phyloP scores from a whole-genome alignment of 2,797 vertebrate genomes.

The Hyperoplus lanceolatus region DNA sequence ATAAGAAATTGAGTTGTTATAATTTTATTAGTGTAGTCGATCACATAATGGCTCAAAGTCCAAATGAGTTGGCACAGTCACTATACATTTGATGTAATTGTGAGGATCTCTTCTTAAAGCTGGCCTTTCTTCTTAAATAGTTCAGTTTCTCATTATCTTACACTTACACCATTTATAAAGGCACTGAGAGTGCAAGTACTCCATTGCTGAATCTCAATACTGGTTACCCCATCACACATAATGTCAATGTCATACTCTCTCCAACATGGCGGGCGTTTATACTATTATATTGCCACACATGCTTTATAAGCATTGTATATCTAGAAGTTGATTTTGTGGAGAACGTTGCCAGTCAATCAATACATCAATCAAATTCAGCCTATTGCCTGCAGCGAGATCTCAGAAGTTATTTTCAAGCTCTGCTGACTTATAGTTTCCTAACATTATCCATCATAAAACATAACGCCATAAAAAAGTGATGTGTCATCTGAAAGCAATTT shows the following conservation, averaged over 20 bases:
- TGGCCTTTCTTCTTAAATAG: background rate
- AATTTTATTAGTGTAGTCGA: slow-evolving; percentile 49
- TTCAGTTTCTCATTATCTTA: background rate
- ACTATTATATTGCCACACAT: background rate
- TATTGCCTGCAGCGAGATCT: background rate
- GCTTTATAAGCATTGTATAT: too few species aligned
- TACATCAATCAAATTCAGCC: slow-evolving; percentile 21
- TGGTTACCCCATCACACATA: background rate
- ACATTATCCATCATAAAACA: slow-evolving; percentile 34
- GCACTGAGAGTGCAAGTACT: background rate
- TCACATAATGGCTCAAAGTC: slow-evolving; percentile 56
- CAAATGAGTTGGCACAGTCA: slow-evolving; percentile 53
- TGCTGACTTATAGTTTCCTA: slow-evolving; percentile 20
- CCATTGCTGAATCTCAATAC: slow-evolving; percentile 6
- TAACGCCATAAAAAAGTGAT: slow-evolving; percentile 20
- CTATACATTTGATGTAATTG: slow-evolving; percentile 29
- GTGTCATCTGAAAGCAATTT: slow-evolving; percentile 33
- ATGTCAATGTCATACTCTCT: background rate
- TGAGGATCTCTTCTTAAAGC: slow-evolving; percentile 25
- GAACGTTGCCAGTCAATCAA: background rate
- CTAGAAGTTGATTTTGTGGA: background rate
- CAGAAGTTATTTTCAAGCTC: slow-evolving; percentile 17
- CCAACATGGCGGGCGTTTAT: background rate
- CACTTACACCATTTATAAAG: slow-evolving; percentile 4
- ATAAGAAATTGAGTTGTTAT: slow-evolving; percentile 51